phyloP scores from a whole-genome alignment of 2,888 invertebrate genomes.

The Dinocampus coccinellae region DNA sequence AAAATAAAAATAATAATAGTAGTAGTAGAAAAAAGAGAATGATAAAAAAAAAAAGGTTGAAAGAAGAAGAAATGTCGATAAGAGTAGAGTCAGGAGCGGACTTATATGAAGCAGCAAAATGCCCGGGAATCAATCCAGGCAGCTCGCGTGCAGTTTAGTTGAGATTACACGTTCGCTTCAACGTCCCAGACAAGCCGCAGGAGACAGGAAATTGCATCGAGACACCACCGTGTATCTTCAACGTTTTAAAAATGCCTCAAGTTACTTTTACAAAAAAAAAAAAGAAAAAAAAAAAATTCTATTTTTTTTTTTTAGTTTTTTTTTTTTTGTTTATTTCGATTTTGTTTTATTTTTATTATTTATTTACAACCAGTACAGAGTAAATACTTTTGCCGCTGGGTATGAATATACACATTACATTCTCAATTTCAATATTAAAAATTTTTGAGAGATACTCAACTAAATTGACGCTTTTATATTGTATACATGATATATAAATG shows the following conservation, averaged over 20 bases:
- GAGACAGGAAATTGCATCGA: constrained; percentile 34
- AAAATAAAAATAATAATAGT: constrained; percentile 40
- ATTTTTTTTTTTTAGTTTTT: constrained; percentile 16
- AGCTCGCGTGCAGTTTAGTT: constrained; percentile 53
- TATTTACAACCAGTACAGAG: background rate
- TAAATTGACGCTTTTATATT: background rate
- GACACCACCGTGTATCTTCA: constrained; percentile 32
- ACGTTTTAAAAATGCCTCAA: constrained; percentile 27
- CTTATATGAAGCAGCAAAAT: constrained; percentile 61
- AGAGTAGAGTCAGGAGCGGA: constrained; percentile 42
- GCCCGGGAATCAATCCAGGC: constrained; percentile 63
- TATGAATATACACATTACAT: background rate
- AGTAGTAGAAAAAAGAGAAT: constrained; percentile 32
- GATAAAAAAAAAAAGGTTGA: constrained; percentile 29
- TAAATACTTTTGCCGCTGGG: background rate
- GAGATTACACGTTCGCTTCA: constrained; percentile 59
- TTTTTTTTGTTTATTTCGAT: constrained; percentile 12
- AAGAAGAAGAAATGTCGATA: constrained; percentile 36
- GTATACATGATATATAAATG: background rate
- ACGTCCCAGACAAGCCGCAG: constrained; percentile 40
- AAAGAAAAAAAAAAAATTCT: too few species aligned
- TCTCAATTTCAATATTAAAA: background rate
- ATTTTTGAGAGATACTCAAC: background rate
- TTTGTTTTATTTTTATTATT: background rate
- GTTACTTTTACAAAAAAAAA: too few species aligned